Evolutionary conservation across 2,113 vertebrate genomes (phyloP), one percentile per base, ranked within the genome.

Genomic region (Hippocampus comes): DNA sequence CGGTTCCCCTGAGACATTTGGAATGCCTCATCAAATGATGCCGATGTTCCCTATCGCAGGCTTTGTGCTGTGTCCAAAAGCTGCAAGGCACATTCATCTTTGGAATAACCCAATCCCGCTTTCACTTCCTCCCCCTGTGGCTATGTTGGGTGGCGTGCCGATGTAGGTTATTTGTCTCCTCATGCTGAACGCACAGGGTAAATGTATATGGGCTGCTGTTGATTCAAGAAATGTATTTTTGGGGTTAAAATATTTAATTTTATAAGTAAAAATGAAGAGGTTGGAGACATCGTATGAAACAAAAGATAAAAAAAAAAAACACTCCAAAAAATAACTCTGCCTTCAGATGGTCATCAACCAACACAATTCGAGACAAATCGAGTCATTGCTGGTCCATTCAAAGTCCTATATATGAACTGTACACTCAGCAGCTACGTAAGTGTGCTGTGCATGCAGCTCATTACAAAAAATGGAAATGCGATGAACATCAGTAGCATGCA

Each of bases 11-110:
- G 84, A 88, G 90, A 90, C 87, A 88, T 85, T 87, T 89, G 71
- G 83, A 89, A 88, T 84, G 90, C 90, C 87, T 91, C 91, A 90
- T 91, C 90, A 92, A 91, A 92, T 90, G 90, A 92, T 91, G 87
- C 87, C 88, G 72, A 88, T 89, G 89, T 92, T 92, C 87, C 87
- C 82, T 90, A 91, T 90, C 88, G 75, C 84, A 89, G 89, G 87
- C 84, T 90, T 91, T 90, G 86, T 91, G 86, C 89, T 91, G 90
- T 92, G 89, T 89, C 91, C 90, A 89, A 91, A 92, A 91, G 87
- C 90, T 89, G 80, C 66, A 63, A 89, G 88, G 85, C 86, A 88
- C 90, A 91, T 92, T 91, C 87, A 87, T 93, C 90, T 91, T 89
- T 88, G 89, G 90, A 92, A 91, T 92, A 89, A 90, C 83, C 83